These are phyloP conservation scores for Bruchidius siliquastri DNA, from an alignment of 2,888 invertebrate species.

Conservation along the genomic window DNA sequence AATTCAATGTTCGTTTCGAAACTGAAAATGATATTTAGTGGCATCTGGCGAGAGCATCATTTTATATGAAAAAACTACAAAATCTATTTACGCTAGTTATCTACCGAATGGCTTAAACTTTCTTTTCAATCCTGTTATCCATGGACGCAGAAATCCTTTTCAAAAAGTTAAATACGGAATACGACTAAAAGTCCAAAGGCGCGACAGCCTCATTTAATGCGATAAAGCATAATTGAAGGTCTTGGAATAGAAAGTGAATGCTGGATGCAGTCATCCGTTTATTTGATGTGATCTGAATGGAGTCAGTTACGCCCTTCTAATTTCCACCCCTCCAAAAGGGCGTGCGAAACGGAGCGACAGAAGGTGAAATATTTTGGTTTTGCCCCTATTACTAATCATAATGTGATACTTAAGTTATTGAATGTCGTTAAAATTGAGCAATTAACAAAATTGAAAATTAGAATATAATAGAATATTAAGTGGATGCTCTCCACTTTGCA, in stretches of 20 bases:
- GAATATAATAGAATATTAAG: no score
- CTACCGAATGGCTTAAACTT: not conserved
- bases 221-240: not conserved
- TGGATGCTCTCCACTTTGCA: no score
- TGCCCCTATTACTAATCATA: no score
- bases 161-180: not conserved
- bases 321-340: not conserved
- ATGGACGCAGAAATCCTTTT: not conserved
- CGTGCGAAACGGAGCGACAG: no score
- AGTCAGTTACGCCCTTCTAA: not conserved
- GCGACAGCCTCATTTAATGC: not conserved
- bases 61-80: no score
- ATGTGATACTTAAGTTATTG: no score
- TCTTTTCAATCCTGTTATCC: not conserved
- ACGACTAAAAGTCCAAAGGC: not conserved
- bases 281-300: not conserved
- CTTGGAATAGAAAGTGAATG: not conserved
- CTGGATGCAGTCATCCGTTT: not conserved
- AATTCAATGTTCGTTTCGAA: no score
- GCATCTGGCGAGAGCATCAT: no score
- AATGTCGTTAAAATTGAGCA: no score
- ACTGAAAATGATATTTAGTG: no score
- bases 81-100: not conserved
- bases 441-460: no score
- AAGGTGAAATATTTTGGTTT: no score